Evolutionary conservation across 2,113 vertebrate species (phyloP).

Genomic region (Bos javanicus): DNA sequence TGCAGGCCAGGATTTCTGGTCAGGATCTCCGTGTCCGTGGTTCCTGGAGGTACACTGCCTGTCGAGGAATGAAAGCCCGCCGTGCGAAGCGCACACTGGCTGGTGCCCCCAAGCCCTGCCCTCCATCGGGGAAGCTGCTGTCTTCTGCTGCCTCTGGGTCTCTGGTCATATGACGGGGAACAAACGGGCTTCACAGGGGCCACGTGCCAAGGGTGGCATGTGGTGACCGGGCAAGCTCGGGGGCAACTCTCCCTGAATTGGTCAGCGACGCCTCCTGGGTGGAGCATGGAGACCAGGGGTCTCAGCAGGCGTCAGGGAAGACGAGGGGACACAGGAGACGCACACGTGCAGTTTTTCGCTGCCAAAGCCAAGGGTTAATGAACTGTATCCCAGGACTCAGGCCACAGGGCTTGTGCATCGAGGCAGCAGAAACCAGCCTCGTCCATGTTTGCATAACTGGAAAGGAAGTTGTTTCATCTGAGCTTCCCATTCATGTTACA

Average conservation of each 20-base stretch:
- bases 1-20: not conserved
- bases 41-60: not conserved
- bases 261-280: not conserved
- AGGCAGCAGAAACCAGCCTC: too few species aligned
- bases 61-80: not conserved
- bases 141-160: not conserved
- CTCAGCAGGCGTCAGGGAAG: not conserved
- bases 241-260: fast-evolving
- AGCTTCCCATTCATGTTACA: not conserved
- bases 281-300: not conserved
- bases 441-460: fast-evolving
- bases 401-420: fast-evolving
- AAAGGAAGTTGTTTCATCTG: not conserved
- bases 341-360: not conserved
- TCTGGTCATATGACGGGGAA: fast-evolving
- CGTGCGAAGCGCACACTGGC: not conserved
- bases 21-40: not conserved
- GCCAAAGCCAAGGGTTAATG: not conserved
- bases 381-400: not conserved
- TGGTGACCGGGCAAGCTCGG: fast-evolving
- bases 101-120: not conserved
- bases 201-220: not conserved
- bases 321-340: fast-evolving
- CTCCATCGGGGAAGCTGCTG: fast-evolving
- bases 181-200: too few species aligned